Evolutionary conservation across 1,140 invertebrate genomes (phyloP).

Genomic region (Oryctes rhinoceros): DNA sequence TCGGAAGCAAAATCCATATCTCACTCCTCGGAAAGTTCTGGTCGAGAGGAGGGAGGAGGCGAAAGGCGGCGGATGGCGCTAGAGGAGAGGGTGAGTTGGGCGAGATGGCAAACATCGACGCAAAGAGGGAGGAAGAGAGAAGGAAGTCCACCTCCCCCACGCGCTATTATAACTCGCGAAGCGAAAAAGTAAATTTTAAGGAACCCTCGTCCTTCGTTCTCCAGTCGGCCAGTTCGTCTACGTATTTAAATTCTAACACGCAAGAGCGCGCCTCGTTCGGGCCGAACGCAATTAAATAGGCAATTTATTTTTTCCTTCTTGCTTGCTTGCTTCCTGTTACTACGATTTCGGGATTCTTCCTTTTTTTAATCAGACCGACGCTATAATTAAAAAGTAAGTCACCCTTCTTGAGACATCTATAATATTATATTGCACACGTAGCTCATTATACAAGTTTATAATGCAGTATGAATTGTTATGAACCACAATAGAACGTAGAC

Average conservation of each 20-base stretch:
- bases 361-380: conserved; percentile 60
- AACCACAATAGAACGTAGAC: no score
- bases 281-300: conserved; percentile 58
- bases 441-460: neutral
- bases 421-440: conserved; percentile 3
- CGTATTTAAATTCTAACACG: conserved; percentile 48
- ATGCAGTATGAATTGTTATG: no score
- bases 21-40: conserved; percentile 51
- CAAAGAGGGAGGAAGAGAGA: neutral
- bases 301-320: conserved; percentile 60
- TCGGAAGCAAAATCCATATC: conserved; percentile 61
- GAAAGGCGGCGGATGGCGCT: neutral
- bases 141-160: conserved; percentile 38
- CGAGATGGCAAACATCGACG: conserved; percentile 21
- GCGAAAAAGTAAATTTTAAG: conserved; percentile 63
- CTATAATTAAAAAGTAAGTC: conserved; percentile 58
- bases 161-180: conserved; percentile 60
- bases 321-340: neutral
- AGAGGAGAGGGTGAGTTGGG: neutral
- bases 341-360: conserved; percentile 50
- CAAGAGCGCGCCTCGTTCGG: neutral
- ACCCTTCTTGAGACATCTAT: neutral
- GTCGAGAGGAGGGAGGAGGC: neutral
- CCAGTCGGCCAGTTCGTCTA: conserved; percentile 52
- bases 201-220: conserved; percentile 58